These are phyloP conservation scores for Callopanchax toddi DNA, from an alignment of 2,113 vertebrate species.

Conservation along the genomic window DNA sequence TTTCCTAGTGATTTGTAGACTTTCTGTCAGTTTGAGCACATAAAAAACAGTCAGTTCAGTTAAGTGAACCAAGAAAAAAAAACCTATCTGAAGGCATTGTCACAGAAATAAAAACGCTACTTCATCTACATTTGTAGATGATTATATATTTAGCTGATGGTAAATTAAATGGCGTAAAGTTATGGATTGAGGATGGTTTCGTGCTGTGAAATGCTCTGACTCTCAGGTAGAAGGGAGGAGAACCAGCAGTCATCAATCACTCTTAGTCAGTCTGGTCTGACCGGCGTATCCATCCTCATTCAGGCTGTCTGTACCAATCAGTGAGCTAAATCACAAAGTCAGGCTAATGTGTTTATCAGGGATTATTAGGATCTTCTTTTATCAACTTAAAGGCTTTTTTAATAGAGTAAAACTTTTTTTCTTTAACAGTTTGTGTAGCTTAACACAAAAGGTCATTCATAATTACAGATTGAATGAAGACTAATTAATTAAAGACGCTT, in stretches of 20 bases:
- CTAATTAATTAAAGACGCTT: conserved; percentile 38
- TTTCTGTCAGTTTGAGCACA: conserved; percentile 36
- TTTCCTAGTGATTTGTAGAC: background rate
- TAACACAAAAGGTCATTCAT: conserved; percentile 52
- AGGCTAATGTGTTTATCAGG: conserved; percentile 52
- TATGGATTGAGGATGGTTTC: background rate
- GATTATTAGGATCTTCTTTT: conserved; percentile 42
- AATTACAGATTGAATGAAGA: conserved; percentile 41
- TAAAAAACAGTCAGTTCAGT: conserved; percentile 19
- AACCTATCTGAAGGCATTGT: conserved; percentile 49
- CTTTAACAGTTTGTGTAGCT: conserved; percentile 25
- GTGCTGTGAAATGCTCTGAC: conserved; percentile 10
- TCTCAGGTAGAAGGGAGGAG: conserved; percentile 36
- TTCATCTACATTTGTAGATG: conserved; percentile 65
- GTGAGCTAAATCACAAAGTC: conserved; percentile 35
- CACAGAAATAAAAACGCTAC: conserved; percentile 30
- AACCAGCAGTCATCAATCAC: conserved; percentile 76
- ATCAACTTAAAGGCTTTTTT: conserved; percentile 27
- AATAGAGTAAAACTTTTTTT: conserved; percentile 21
- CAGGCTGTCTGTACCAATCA: conserved; percentile 72
- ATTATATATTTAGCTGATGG: too few relatives aligned
- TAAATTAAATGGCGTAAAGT: too few relatives aligned
- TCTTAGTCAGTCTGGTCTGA: conserved; percentile 49
- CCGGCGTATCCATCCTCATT: conserved; percentile 77
- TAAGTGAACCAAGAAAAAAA: background rate